phyloP scores from a whole-genome alignment of 1,140 invertebrate species.

The Cheumatopsyche charites region DNA sequence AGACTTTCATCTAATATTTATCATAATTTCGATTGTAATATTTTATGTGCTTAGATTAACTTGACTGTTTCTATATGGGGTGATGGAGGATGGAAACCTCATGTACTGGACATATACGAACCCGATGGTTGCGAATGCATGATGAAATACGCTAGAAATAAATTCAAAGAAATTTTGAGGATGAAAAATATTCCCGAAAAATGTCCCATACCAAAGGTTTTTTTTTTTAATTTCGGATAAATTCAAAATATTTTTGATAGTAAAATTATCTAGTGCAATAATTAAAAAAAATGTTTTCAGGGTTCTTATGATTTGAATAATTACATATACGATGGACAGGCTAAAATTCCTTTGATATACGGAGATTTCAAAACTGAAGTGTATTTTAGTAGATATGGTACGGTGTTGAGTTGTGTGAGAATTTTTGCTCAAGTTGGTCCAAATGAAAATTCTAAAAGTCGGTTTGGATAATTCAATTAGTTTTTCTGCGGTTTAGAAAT shows the following conservation, averaged over 20 bases:
- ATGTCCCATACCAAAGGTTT: background rate
- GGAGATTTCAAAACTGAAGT: background rate
- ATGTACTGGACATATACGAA: conserved; percentile 2
- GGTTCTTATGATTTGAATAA: background rate
- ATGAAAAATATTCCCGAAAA: background rate
- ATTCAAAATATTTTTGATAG: too few relatives aligned
- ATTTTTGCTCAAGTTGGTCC: too few relatives aligned
- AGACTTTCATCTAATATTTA: too few relatives aligned
- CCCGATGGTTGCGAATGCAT: background rate
- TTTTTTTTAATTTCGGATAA: background rate
- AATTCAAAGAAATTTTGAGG: background rate
- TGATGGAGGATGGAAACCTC: conserved; percentile 22
- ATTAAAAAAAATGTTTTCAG: background rate
- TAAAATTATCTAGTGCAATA: too few relatives aligned
- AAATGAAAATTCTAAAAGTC: too few relatives aligned
- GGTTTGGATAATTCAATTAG: too few relatives aligned
- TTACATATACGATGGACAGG: background rate
- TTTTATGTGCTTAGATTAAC: background rate
- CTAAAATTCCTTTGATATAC: background rate
- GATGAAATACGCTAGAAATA: background rate
- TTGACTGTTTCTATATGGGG: conserved; percentile 19
- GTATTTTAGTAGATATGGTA: background rate
- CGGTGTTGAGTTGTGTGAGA: too few relatives aligned
- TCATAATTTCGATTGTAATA: too few relatives aligned
- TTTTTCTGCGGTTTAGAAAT: too few relatives aligned